Percentiles rank a stretch among this genome's conserved stretches.
phyloP scores from a whole-genome alignment of 1,140 invertebrate species.

The Leptopilina boulardi region DNA sequence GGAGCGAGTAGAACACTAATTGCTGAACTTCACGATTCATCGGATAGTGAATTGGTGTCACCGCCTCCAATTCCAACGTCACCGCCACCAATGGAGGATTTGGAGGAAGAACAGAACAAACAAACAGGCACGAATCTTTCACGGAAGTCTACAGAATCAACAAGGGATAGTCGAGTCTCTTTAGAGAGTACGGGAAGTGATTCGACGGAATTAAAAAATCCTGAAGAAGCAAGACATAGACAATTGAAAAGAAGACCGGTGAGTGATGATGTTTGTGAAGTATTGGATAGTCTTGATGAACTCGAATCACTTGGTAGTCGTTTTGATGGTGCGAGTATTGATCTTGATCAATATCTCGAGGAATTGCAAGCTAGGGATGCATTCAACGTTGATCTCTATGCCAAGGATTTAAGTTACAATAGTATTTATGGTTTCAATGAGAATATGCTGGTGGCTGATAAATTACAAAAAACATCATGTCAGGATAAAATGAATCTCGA shows the following conservation, averaged over 20 bases:
- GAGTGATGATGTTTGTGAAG: conserved; percentile 79
- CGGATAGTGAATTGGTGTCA: conserved; percentile 87
- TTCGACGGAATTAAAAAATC: conserved; percentile 76
- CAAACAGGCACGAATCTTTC: no score
- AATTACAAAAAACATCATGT: conserved; percentile 63
- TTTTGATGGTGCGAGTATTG: conserved; percentile 78
- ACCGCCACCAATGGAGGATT: conserved; percentile 83
- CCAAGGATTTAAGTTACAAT: conserved; percentile 69
- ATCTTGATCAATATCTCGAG: conserved; percentile 82
- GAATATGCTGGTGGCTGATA: conserved; percentile 65
- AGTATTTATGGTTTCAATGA: conserved; percentile 69
- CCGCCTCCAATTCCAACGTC: conserved; percentile 88
- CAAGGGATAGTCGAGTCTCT: conserved; percentile 63
- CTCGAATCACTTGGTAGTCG: conserved; percentile 79
- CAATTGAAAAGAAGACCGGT: conserved; percentile 83
- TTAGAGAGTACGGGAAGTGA: conserved; percentile 70
- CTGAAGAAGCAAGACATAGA: conserved; percentile 76
- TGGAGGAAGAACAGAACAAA: conserved; percentile 75
- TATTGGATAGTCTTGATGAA: conserved; percentile 75
- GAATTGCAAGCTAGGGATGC: conserved; percentile 78
- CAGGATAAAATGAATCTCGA: conserved; percentile 62
- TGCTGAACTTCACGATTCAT: conserved; percentile 85
- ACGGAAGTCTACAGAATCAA: no score
- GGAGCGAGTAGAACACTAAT: conserved; percentile 79
- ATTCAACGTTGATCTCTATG: conserved; percentile 70